A percentile compares a stretch with the other conserved stretches of the same genome.
Evolutionary conservation across 2,113 vertebrate species (phyloP).

Genomic region (Anhinga anhinga): DNA sequence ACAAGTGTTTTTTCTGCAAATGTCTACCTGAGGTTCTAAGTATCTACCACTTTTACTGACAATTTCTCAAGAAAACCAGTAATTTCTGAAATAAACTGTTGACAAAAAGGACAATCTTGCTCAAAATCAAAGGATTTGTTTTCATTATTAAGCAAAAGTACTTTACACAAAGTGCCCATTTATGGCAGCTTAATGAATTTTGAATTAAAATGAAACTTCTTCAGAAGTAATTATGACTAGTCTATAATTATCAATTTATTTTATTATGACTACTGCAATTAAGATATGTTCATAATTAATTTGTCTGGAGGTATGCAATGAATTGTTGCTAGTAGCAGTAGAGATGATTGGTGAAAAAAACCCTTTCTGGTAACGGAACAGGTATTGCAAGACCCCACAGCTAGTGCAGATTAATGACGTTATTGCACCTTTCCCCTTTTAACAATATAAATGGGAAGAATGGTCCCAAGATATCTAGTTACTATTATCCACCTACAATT

Average conservation of each 20-base stretch:
- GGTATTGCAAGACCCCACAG: background rate
- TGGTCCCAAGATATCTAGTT: background rate
- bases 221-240: conserved; percentile 56
- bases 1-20: background rate
- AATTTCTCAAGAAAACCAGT: background rate
- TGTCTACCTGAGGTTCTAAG: background rate
- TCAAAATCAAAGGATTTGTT: background rate
- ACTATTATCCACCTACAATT: background rate
- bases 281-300: conserved; percentile 54
- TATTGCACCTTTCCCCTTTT: background rate
- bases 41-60: background rate
- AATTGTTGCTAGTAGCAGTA: background rate
- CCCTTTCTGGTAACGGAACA: background rate
- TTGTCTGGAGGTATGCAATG: conserved; percentile 12
- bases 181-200: conserved; percentile 53
- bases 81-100: background rate
- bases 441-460: background rate
- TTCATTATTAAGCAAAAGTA: conserved; percentile 16
- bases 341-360: background rate
- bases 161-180: background rate
- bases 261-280: conserved; percentile 46
- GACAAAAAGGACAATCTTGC: background rate
- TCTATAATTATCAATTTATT: conserved; percentile 61
- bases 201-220: conserved; percentile 30
- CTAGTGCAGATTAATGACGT: background rate